Conservation (phyloP, 2,113 vertebrate genomes). For the Mohoua ochrocephala region DNA sequence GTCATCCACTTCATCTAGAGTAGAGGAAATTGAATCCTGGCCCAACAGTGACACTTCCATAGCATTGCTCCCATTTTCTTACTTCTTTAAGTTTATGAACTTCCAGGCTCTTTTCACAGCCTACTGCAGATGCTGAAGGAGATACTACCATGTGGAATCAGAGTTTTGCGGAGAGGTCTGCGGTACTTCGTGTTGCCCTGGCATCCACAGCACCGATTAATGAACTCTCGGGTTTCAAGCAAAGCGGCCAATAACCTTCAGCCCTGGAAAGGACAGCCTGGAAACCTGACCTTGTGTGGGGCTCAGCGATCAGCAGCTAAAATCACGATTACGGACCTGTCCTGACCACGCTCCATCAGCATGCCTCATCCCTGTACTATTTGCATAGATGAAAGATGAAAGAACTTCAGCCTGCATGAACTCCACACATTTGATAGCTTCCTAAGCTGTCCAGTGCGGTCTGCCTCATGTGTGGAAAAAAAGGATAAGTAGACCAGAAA, state of each 20-base stretch:
- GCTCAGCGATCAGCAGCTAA: rapidly evolving
- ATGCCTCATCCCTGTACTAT: background rate
- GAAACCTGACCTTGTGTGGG: background rate
- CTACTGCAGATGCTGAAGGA: background rate
- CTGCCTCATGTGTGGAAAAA: background rate
- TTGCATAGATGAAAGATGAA: background rate
- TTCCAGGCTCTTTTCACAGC: background rate
- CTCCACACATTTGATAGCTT: rapidly evolving
- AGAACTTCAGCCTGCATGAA: background rate
- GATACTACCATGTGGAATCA: background rate
- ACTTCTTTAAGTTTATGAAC: background rate
- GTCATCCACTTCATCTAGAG: background rate
- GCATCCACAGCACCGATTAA: background rate
- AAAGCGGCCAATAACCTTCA: background rate
- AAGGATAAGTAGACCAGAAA: background rate
- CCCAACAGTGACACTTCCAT: background rate
- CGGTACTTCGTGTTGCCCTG: rapidly evolving
- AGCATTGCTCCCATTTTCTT: background rate
- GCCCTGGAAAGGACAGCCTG: background rate
- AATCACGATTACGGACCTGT: background rate
- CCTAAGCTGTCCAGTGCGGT: background rate
- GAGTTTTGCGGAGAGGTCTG: background rate
- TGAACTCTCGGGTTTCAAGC: background rate
- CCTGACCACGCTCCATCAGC: background rate
- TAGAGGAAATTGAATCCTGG: background rate